These are phyloP conservation scores for Intellagama lesueurii DNA, from an alignment of 2,797 vertebrate genomes.

Conservation along the genomic window DNA sequence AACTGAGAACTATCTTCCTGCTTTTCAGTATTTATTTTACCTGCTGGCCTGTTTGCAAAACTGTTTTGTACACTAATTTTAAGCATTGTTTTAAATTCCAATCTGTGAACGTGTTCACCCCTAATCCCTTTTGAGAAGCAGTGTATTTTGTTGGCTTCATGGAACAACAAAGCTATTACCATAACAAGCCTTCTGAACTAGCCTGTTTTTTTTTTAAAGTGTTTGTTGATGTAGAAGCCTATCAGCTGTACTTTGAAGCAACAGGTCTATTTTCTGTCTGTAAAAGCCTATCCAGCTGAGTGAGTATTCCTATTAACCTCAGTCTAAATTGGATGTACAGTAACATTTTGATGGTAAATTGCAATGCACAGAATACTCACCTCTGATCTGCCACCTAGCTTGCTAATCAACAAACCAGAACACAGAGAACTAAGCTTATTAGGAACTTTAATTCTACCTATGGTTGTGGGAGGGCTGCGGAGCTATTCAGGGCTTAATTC, in stretches of 20 bases:
- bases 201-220: background rate
- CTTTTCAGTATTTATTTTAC: background rate
- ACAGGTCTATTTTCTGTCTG: background rate
- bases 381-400: too few relatives aligned
- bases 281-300: background rate
- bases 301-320: too few relatives aligned
- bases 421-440: too few relatives aligned
- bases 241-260: background rate
- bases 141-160: background rate
- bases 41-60: background rate
- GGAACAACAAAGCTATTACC: background rate
- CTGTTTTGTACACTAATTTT: background rate
- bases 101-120: background rate
- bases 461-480: too few relatives aligned
- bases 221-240: background rate
- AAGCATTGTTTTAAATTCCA: background rate
- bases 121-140: background rate
- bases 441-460: too few relatives aligned
- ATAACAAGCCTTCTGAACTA: background rate
- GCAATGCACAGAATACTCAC: too few relatives aligned
- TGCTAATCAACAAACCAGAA: too few relatives aligned
- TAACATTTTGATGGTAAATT: too few relatives aligned
- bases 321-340: too few relatives aligned
- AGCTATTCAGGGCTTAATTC: too few relatives aligned
- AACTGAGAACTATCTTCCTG: background rate